phyloP scores from a whole-genome alignment of 2,113 vertebrate species.

The Ovis aries region DNA sequence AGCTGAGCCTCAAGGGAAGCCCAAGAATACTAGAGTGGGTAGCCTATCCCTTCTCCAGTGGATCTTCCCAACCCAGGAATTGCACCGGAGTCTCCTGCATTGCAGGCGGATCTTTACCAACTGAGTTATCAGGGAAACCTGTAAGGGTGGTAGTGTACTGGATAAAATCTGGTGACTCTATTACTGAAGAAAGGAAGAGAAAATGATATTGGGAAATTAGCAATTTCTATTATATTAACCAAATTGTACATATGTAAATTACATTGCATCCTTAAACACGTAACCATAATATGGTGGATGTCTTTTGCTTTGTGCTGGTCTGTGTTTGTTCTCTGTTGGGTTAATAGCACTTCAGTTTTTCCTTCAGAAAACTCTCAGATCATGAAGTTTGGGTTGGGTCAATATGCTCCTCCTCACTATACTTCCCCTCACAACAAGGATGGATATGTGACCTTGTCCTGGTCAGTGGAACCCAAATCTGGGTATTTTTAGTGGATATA shows the following conservation, averaged over 20 bases:
- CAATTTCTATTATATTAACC: background rate
- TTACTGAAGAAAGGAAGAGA: conserved; percentile 13
- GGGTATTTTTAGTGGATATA: background rate
- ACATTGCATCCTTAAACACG: background rate
- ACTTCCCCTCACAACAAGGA: background rate
- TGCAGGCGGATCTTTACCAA: background rate
- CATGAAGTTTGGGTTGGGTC: background rate
- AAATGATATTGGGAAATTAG: background rate
- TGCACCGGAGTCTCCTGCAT: background rate
- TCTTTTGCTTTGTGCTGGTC: conserved; percentile 11
- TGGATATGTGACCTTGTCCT: background rate
- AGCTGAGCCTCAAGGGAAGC: background rate
- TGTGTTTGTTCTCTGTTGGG: background rate
- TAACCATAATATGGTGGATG: background rate
- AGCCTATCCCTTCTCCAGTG: background rate
- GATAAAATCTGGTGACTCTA: background rate
- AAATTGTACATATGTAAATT: background rate
- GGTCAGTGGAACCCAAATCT: background rate
- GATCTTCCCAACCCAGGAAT: background rate
- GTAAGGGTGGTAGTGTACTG: conserved; percentile 1
- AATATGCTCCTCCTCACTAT: background rate
- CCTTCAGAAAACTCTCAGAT: conserved; percentile 24
- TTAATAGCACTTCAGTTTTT: conserved; percentile 16
- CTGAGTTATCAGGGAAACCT: background rate
- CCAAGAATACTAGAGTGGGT: background rate